A percentile compares a stretch with the other conserved stretches of the same genome.
Conservation (phyloP, 2,888 invertebrate species). For the Pachliopta kotzebuea region DNA sequence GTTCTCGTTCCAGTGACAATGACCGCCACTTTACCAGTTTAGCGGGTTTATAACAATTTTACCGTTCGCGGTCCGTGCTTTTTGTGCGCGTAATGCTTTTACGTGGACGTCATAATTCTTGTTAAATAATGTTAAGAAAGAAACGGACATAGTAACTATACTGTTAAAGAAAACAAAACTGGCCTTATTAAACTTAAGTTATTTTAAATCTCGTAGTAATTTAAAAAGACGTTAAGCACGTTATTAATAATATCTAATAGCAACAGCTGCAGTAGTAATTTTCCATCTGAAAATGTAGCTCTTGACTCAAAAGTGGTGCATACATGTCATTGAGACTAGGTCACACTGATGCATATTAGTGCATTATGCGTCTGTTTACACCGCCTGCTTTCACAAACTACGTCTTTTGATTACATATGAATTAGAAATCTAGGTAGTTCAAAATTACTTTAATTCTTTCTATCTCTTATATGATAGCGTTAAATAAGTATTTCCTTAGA, state of each 20-base stretch:
- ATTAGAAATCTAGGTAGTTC: not conserved
- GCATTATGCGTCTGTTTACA: slow-evolving; percentile 6
- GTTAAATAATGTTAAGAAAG: slow-evolving; percentile 18
- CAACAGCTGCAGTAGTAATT: not conserved
- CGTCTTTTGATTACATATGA: slow-evolving; percentile 8
- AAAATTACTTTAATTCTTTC: not conserved
- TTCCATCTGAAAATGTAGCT: not conserved
- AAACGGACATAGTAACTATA: not conserved
- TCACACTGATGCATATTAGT: slow-evolving; percentile 15
- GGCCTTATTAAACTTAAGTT: too few species aligned
- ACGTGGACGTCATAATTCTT: slow-evolving; percentile 24
- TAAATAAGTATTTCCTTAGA: too few species aligned
- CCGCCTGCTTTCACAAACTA: slow-evolving; percentile 9
- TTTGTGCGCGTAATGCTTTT: slow-evolving; percentile 39
- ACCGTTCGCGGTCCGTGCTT: slow-evolving; percentile 42
- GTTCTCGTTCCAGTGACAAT: slow-evolving; percentile 59
- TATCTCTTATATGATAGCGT: too few species aligned
- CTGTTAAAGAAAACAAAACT: too few species aligned
- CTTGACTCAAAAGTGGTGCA: slow-evolving; percentile 1
- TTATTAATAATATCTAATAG: not conserved
- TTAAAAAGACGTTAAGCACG: too few species aligned
- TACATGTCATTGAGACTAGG: not conserved
- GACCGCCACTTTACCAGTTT: slow-evolving; percentile 59
- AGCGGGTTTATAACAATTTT: slow-evolving; percentile 55
- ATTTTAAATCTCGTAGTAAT: too few species aligned